Percentiles rank a stretch among this genome's conserved stretches.
These are phyloP conservation scores for Sporophila hypoxantha DNA, from an alignment of 2,113 vertebrate genomes.

Conservation along the genomic window DNA sequence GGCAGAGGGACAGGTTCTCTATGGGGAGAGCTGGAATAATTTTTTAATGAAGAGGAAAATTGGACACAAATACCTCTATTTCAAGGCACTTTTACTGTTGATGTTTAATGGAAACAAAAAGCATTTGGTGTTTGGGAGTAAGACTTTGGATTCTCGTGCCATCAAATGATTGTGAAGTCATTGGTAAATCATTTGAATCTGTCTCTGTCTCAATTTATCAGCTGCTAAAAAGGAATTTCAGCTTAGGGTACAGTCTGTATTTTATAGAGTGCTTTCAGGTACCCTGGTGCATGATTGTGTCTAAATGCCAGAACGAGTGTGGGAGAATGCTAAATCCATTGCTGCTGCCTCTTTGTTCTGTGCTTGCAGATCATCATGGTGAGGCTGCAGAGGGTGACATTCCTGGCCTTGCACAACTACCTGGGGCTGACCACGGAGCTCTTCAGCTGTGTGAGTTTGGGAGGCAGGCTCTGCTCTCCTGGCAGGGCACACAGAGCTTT, in stretches of 20 bases:
- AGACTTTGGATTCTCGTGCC: background rate
- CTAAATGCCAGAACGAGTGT: background rate
- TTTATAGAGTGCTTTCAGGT: background rate
- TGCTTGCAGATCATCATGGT: constrained; percentile 90
- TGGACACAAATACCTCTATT: background rate
- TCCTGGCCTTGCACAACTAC: constrained; percentile 91
- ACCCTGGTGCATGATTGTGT: background rate
- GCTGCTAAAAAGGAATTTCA: background rate
- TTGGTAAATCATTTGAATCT: background rate
- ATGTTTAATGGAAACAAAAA: background rate
- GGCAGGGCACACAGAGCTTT: background rate
- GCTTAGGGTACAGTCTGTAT: background rate
- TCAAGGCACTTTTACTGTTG: background rate
- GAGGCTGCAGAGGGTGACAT: constrained; percentile 90
- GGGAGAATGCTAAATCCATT: background rate
- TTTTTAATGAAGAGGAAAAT: background rate
- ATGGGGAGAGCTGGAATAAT: background rate
- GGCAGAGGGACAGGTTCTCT: background rate
- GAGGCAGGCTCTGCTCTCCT: background rate
- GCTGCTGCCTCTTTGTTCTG: background rate
- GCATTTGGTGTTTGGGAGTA: background rate
- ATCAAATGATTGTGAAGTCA: background rate
- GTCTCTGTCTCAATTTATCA: background rate
- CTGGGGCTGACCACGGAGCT: constrained; percentile 92
- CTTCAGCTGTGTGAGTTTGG: constrained; percentile 81